phyloP scores from a whole-genome alignment of 1,140 invertebrate genomes.

The Apocrypta bakeri region DNA sequence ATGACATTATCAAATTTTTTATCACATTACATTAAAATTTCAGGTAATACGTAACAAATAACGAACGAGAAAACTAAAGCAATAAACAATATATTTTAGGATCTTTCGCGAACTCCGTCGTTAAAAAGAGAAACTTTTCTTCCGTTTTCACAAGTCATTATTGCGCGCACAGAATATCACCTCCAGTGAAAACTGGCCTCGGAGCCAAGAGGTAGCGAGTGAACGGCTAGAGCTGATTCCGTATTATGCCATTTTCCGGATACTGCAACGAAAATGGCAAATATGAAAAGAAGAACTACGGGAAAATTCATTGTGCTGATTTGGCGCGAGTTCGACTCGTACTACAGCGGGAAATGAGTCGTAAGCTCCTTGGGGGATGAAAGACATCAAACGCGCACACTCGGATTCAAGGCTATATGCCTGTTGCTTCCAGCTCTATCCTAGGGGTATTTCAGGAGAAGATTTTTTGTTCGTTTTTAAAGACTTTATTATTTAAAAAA shows the following conservation, averaged over 20 bases:
- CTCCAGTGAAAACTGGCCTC: slow-evolving; percentile 70
- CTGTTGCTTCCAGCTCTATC: not conserved
- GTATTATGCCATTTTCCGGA: not conserved
- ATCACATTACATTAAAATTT: too few relatives aligned
- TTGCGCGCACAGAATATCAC: slow-evolving; percentile 51
- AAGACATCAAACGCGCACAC: slow-evolving; percentile 12
- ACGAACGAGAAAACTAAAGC: too few relatives aligned
- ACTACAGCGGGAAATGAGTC: slow-evolving; percentile 2
- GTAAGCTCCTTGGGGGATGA: not conserved
- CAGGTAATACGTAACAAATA: too few relatives aligned
- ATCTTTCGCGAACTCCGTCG: too few relatives aligned
- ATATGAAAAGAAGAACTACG: not conserved
- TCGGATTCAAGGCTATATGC: not conserved
- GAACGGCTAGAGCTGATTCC: slow-evolving; percentile 50
- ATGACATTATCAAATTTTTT: too few relatives aligned
- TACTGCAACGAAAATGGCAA: not conserved
- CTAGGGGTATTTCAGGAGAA: not conserved
- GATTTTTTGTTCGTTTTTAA: too few relatives aligned
- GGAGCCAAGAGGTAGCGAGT: slow-evolving; percentile 68
- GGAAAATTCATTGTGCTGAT: slow-evolving; percentile 29
- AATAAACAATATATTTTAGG: not conserved
- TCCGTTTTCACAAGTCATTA: not conserved
- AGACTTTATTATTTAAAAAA: too few relatives aligned
- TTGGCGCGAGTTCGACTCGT: not conserved
- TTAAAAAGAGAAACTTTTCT: not conserved